phyloP scores from a whole-genome alignment of 2,113 vertebrate genomes.

The Tragulus kanchil region DNA sequence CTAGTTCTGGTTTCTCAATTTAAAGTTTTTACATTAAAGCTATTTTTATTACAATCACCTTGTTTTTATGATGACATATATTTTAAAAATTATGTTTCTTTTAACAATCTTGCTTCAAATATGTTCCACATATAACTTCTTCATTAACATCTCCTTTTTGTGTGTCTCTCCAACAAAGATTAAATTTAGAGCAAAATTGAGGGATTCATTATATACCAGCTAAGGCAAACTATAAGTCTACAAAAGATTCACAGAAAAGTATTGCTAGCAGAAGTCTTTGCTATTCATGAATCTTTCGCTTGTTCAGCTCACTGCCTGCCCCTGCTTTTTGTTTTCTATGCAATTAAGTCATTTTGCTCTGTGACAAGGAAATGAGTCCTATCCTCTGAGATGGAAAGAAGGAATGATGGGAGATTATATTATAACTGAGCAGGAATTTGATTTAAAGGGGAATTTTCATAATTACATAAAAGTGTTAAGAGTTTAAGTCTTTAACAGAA shows the following conservation, averaged over 20 bases:
- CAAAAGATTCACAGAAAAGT: background rate
- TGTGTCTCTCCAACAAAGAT: constrained; percentile 8
- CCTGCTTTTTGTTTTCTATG: constrained; percentile 57
- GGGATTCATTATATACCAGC: background rate
- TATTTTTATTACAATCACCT: constrained; percentile 19
- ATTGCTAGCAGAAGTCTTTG: background rate
- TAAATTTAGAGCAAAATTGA: constrained; percentile 26
- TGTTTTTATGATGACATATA: background rate
- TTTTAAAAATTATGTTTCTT: background rate
- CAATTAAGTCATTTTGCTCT: constrained; percentile 73
- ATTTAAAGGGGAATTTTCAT: constrained; percentile 70
- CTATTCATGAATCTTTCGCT: constrained; percentile 51
- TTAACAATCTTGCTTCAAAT: constrained; percentile 31
- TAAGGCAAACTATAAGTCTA: background rate
- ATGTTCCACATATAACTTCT: background rate
- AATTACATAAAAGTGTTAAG: constrained; percentile 79
- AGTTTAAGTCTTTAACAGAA: constrained; percentile 36
- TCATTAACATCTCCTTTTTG: background rate
- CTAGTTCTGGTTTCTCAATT: constrained; percentile 43
- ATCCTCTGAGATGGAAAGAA: constrained; percentile 41
- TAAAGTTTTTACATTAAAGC: constrained; percentile 4
- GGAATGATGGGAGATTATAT: constrained; percentile 50
- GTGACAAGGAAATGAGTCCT: constrained; percentile 38
- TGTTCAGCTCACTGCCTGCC: constrained; percentile 5
- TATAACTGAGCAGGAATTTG: constrained; percentile 66